Evolutionary conservation across 2,113 vertebrate species (phyloP).

Genomic region (Lanius ludovicianus): DNA sequence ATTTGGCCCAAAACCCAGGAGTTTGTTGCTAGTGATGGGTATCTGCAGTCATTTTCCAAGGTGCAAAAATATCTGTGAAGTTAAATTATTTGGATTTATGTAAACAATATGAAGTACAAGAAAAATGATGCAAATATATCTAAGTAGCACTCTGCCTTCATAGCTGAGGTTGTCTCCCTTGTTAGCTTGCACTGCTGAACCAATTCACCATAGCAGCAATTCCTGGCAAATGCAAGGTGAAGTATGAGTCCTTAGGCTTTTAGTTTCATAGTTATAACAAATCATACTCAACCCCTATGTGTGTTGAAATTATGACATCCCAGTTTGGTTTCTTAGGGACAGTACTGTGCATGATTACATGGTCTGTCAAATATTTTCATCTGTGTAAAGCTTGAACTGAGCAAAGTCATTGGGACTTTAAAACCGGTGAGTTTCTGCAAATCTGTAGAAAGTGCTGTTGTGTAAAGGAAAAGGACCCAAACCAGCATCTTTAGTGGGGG

Average conservation of each 20-base stretch:
- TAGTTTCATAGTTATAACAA: not conserved
- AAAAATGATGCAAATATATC: not conserved
- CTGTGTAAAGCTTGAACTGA: not conserved
- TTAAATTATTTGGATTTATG: not conserved
- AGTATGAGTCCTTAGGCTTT: not conserved
- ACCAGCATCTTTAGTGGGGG: not conserved
- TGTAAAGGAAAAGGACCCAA: not conserved
- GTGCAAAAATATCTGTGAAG: not conserved
- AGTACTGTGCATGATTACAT: not conserved
- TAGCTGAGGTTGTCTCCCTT: not conserved
- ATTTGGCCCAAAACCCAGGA: not conserved
- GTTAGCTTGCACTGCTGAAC: not conserved
- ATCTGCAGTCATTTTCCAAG: not conserved
- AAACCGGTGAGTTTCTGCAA: not conserved
- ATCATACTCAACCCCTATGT: not conserved
- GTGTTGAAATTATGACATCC: not conserved
- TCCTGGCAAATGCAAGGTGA: constrained; percentile 4
- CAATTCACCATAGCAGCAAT: not conserved
- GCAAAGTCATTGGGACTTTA: not conserved
- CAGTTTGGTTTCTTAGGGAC: not conserved
- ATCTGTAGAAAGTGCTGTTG: not conserved
- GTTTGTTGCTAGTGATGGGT: not conserved
- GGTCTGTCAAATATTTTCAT: not conserved
- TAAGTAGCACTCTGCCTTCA: not conserved
- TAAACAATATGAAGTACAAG: not conserved